Base-by-base conservation (phyloP, 2,113 vertebrate genomes). In the Numenius arquata region DNA sequence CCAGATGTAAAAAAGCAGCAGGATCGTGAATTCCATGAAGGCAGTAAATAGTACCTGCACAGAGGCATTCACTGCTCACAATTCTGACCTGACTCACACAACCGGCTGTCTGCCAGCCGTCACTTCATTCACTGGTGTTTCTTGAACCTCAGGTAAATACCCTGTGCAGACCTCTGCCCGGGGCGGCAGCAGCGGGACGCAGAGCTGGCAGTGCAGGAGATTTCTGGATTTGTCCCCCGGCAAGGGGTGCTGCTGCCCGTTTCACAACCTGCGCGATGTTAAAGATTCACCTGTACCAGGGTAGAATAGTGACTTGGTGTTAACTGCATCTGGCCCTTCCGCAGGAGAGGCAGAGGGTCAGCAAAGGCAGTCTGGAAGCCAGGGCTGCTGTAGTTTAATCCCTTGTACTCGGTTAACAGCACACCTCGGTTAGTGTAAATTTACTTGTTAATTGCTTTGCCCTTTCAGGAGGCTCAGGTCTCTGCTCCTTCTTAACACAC, bases 341-440 rank as follows among this genome's bases (percentile, higher is more conserved):
- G 30, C 66, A 1, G 73, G 29, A 62, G 38, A 15, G 38, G 41
- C 16, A 2, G 47, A 18, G 3, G 56, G 36, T 38, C 52, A 52
- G 82, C 76, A 63, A 50, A 48, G 52, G 53, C 4, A 12, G 41
- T 10, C n/a, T 43, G 94, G 70, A 29, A 78, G 66, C 75, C 97
- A 92, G 81, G 77, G 59, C 94, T 78, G 70, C 83, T 68, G 92
- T 21, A 55, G 36, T 74, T 78, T 41, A 70, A 65, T 96, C 85
- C 91, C 91, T 97, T 96, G 83, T 84, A 90, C 43, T 85, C 15
- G 67, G 80, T 19, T 94, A 89, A 85, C 26, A 96, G 92, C 50
- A 68, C 87, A 56, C 32, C 47, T 85, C 4, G 25, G 48, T 36
- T 62, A 62, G 53, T 17, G 30, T 45, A 41, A 80, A 48, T 59